phyloP scores from a whole-genome alignment of 2,888 invertebrate genomes.

The Yponomeuta plumbellus region DNA sequence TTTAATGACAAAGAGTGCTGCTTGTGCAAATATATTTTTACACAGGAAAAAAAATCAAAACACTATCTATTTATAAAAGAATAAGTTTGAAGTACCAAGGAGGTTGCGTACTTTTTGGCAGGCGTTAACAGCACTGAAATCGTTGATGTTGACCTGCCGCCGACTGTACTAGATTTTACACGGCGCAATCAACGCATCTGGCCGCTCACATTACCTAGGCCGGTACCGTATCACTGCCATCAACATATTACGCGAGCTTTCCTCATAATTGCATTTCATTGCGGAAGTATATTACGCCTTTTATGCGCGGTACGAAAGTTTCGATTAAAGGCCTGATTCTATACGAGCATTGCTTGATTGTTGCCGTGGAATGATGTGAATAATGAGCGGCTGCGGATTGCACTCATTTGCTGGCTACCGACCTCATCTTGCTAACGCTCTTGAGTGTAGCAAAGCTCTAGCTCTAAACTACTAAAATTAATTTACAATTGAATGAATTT shows the following conservation, averaged over 20 bases:
- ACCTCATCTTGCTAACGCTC: neutral
- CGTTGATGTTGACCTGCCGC: no score
- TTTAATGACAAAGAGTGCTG: no score
- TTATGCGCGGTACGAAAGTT: slow-evolving; percentile 46
- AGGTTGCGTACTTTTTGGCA: no score
- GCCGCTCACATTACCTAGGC: slow-evolving; percentile 6
- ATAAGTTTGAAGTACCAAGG: no score
- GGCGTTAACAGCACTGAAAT: no score
- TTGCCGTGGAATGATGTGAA: slow-evolving; percentile 40
- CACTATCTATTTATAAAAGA: no score
- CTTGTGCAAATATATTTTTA: no score
- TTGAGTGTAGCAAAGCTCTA: no score
- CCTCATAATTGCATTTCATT: slow-evolving; percentile 51
- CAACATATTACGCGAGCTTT: slow-evolving; percentile 28
- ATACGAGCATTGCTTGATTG: slow-evolving; percentile 12
- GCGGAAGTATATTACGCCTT: slow-evolving; percentile 60
- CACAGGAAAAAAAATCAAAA: no score
- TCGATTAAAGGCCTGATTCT: slow-evolving; percentile 43
- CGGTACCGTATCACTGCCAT: slow-evolving; percentile 25
- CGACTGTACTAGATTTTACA: no score
- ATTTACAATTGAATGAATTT: no score
- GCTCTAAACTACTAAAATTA: no score
- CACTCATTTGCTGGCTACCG: slow-evolving; percentile 35
- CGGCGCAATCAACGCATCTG: neutral
- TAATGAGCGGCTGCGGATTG: slow-evolving; percentile 43